A percentile compares a stretch with the other conserved stretches of the same genome.
Evolutionary conservation across 1,140 invertebrate species (phyloP).

Genomic region (Pomacea maculata): DNA sequence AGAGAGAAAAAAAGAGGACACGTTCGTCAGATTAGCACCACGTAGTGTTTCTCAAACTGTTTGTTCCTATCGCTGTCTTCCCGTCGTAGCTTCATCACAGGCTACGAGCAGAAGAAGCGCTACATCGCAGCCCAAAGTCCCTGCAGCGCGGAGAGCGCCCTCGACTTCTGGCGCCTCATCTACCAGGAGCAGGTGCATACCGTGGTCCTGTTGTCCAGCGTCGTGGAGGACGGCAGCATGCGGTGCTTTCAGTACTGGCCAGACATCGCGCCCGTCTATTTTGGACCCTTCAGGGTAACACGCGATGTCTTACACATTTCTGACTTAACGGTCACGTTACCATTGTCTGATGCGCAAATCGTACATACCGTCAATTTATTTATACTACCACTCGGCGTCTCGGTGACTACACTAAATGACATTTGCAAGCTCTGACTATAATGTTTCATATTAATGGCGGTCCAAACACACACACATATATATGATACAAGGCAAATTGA

Average conservation of each 20-base stretch:
- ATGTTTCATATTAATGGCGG: too few species aligned
- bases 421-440: too few species aligned
- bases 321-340: too few species aligned
- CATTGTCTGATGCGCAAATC: too few species aligned
- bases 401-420: too few species aligned
- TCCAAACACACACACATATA: too few species aligned
- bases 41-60: too few species aligned
- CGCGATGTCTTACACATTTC: background rate
- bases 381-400: too few species aligned
- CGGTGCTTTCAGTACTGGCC: constrained; percentile 14
- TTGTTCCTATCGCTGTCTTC: background rate
- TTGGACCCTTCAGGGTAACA: constrained; percentile 9
- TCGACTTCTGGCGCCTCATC: constrained; percentile 14
- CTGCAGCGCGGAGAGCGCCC: background rate
- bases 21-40: too few species aligned
- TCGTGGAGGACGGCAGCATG: constrained; percentile 10
- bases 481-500: too few species aligned
- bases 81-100: background rate
- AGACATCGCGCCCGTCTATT: background rate
- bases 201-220: constrained; percentile 7
- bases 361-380: too few species aligned
- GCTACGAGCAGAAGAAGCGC: constrained; percentile 1
- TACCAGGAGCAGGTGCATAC: background rate
- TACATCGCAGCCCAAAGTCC: constrained; percentile 16
- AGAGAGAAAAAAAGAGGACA: too few species aligned